These are phyloP conservation scores for Drosophila arizonae DNA, from an alignment of 1,140 invertebrate species.

Conservation along the genomic window DNA sequence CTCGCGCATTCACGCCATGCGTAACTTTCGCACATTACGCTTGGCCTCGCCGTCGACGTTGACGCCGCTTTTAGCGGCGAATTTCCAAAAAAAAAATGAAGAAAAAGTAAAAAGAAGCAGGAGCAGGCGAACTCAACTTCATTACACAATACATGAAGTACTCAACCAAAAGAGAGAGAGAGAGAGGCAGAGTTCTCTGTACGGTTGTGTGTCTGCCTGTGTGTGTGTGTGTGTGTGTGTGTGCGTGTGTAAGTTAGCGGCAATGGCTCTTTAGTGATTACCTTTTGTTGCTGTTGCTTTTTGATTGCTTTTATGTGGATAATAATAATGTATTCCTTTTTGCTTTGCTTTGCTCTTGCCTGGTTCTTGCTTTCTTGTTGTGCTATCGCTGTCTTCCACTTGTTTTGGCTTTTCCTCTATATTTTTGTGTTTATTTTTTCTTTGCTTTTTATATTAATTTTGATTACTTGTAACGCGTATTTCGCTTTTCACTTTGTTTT, in stretches of 20 bases:
- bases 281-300: constrained; percentile 55
- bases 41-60: background rate
- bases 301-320: constrained; percentile 47
- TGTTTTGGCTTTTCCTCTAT: constrained; percentile 16
- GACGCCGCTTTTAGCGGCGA: constrained; percentile 10
- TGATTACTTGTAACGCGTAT: constrained; percentile 33
- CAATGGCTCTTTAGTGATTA: constrained; percentile 34
- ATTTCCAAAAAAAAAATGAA: constrained; percentile 17
- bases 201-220: background rate
- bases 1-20: constrained; percentile 6
- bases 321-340: constrained; percentile 42
- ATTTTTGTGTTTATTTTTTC: constrained; percentile 11
- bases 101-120: constrained; percentile 18
- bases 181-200: background rate
- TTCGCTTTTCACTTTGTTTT: constrained; percentile 55
- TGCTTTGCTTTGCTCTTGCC: constrained; percentile 12
- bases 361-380: constrained; percentile 17
- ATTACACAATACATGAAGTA: constrained; percentile 66
- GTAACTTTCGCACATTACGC: constrained; percentile 22
- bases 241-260: constrained; percentile 6
- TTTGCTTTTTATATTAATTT: constrained; percentile 14
- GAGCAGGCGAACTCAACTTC: constrained; percentile 53
- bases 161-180: background rate
- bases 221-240: background rate
- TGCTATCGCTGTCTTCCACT: constrained; percentile 13